These are phyloP conservation scores for Bugula neritina DNA, from an alignment of 2,888 invertebrate species.

Conservation along the genomic window DNA sequence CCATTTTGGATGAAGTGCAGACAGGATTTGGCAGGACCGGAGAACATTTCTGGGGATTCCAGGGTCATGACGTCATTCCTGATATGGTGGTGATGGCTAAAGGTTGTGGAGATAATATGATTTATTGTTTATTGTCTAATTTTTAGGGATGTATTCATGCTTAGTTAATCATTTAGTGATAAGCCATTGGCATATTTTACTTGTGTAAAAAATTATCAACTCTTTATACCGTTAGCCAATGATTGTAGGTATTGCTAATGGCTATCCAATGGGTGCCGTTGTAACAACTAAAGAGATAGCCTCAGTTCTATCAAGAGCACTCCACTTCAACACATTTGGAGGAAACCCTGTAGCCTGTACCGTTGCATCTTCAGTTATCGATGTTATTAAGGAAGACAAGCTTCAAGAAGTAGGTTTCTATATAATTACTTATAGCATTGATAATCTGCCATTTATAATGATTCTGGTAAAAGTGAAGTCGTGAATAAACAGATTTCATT, in stretches of 20 bases:
- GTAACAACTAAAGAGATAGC: slow-evolving; percentile 86
- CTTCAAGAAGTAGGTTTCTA: slow-evolving; percentile 30
- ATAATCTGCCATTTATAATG: too few species aligned
- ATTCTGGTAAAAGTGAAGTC: too few species aligned
- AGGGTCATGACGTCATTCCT: slow-evolving; percentile 75
- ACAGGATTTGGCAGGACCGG: slow-evolving; percentile 94
- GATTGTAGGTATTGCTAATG: slow-evolving; percentile 85
- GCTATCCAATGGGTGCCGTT: slow-evolving; percentile 91
- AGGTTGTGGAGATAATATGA: slow-evolving; percentile 32
- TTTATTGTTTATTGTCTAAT: not conserved
- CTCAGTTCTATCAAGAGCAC: slow-evolving; percentile 65
- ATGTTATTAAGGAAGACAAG: slow-evolving; percentile 60
- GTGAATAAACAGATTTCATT: too few species aligned
- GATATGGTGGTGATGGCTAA: slow-evolving; percentile 65
- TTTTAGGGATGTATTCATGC: too few species aligned
- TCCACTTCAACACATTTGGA: slow-evolving; percentile 92
- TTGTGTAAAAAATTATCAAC: not conserved
- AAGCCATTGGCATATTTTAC: too few species aligned
- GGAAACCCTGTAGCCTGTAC: slow-evolving; percentile 87
- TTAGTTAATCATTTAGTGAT: too few species aligned
- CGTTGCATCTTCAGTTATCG: slow-evolving; percentile 82
- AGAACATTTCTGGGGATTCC: slow-evolving; percentile 92
- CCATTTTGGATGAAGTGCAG: slow-evolving; percentile 91
- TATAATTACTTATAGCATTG: too few species aligned
- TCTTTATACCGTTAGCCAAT: not conserved